Conservation (phyloP, 1,140 invertebrate species). For the Pantala flavescens region DNA sequence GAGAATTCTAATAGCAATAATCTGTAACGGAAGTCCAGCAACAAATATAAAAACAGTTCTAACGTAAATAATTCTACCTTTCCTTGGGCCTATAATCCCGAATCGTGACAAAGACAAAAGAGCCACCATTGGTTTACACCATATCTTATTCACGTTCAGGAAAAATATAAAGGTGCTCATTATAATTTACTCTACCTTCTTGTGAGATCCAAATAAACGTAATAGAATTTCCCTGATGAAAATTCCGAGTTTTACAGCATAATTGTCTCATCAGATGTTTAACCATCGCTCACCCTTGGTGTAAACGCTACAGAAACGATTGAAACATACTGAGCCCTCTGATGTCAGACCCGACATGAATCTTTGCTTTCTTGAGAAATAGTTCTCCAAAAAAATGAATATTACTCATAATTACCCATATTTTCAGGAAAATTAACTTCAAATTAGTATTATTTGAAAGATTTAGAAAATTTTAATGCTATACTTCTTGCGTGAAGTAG, state of each 20-base stretch:
- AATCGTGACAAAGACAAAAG: background rate
- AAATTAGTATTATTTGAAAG: too few relatives aligned
- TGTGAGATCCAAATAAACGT: constrained; percentile 3
- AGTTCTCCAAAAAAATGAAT: background rate
- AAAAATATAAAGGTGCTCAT: background rate
- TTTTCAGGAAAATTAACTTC: too few relatives aligned
- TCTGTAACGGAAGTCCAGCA: too few relatives aligned
- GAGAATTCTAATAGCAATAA: background rate
- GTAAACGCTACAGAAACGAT: background rate
- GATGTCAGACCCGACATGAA: constrained; percentile 7
- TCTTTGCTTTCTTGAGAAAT: background rate
- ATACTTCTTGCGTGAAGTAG: too few relatives aligned
- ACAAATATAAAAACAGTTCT: too few relatives aligned
- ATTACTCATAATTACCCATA: background rate
- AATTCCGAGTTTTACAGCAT: background rate
- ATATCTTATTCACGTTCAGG: background rate
- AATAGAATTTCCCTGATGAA: background rate
- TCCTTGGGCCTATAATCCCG: background rate
- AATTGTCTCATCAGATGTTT: constrained; percentile 7
- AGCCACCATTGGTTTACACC: constrained; percentile 7
- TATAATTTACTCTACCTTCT: background rate
- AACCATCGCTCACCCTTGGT: background rate
- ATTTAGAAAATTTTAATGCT: too few relatives aligned
- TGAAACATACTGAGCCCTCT: background rate
- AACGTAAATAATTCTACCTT: too few relatives aligned